Evolutionary conservation across 2,888 invertebrate genomes (phyloP), one percentile per base, ranked within the genome.

Genomic region (Cataglyphis altisquamis): DNA sequence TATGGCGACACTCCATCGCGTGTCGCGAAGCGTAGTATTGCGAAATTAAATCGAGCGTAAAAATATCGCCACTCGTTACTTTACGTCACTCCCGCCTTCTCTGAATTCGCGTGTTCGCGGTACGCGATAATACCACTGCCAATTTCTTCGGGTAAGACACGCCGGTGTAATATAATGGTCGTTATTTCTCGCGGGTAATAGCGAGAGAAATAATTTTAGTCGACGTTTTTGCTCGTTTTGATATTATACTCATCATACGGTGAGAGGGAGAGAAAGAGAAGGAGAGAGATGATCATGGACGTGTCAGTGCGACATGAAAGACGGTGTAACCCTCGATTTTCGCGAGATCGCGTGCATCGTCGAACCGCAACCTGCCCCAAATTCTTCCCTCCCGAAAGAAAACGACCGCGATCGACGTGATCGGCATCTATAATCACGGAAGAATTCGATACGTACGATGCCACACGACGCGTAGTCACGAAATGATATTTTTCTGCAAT

Each of bases 341-440:
- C 39, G 52, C 68, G 41, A 70, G 85, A 87, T 92, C 88, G 91
- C 91, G 91, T 91, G 91, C 82, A 62, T 39, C 81, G 82, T 41
- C 81, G 87, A 85, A 91, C 91, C 92, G 87, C 91, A 91, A 91
- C 87, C 89, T 90, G 91, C 87, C 90, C 92, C 89, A 91, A 90
- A 91, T 91, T 91, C 88, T 81, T 68, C 9, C 63, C 64, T 83
- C 55, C 83, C 84, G 45, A 78, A 84, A 70, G 66, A 84, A 84
- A 66, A 83, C 29, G 36, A 25, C 12, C 48, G 45, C 32, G 63
- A 45, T 39, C 57, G 64, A 41, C 81, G n/a, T 10, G 55, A 82
- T 74, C 57, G 73, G 60, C 60, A 75, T 83, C 57, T 83, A 75
- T 82, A 75, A 82, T 73, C 74, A 82, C 29, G 82, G n/a, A 73